Percentiles rank a stretch among this genome's conserved stretches.
phyloP scores from a whole-genome alignment of 1,140 invertebrate species.

The Propsilocerus akamusi region DNA sequence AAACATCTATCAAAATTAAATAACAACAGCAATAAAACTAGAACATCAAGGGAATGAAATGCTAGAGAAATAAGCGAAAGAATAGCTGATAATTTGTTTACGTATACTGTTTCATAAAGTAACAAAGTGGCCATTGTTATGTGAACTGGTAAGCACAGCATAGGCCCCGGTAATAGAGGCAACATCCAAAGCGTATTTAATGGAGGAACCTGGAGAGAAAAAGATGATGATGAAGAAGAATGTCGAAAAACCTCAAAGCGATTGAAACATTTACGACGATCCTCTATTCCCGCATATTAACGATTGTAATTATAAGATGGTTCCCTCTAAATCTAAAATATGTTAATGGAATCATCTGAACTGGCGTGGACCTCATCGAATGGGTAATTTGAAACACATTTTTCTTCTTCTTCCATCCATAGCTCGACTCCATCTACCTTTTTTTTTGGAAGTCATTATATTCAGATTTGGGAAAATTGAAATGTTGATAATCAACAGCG shows the following conservation, averaged over 20 bases:
- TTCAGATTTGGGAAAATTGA: neutral
- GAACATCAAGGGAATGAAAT: neutral
- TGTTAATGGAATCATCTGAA: slow-evolving; percentile 3
- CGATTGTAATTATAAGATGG: slow-evolving; percentile 2
- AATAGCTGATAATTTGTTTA: slow-evolving; percentile 4
- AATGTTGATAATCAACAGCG: too few species aligned
- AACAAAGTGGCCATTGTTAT: slow-evolving; percentile 1
- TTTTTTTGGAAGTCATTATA: neutral
- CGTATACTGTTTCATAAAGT: neutral
- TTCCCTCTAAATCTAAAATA: neutral
- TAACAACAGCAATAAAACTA: slow-evolving; percentile 4
- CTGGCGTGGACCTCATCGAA: too few species aligned
- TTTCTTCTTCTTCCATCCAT: neutral
- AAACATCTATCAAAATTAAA: slow-evolving; percentile 4
- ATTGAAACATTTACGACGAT: slow-evolving; percentile 3
- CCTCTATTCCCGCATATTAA: slow-evolving; percentile 2
- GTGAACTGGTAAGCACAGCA: neutral
- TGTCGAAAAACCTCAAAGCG: neutral
- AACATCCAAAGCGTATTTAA: neutral
- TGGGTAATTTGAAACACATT: neutral
- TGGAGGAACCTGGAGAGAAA: neutral
- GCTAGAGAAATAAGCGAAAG: too few species aligned
- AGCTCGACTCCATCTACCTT: neutral
- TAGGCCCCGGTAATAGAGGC: neutral
- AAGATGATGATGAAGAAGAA: neutral